Percentiles rank a stretch among this genome's conserved stretches.
Evolutionary conservation across 2,113 vertebrate genomes (phyloP).

Genomic region (Synodontis membranacea): DNA sequence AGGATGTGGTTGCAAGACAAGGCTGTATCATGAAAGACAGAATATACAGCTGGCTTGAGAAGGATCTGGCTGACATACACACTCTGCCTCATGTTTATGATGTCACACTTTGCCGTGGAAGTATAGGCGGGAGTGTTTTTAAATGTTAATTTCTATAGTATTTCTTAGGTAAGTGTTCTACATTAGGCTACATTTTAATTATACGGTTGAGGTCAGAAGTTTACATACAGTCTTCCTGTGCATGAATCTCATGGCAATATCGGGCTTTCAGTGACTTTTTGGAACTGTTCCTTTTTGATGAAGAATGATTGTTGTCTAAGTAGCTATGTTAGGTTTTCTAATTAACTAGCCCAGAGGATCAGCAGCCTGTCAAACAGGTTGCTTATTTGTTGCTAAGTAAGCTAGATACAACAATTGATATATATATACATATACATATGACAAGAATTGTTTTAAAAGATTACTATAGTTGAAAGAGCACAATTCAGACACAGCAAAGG

Average conservation of each 20-base stretch:
- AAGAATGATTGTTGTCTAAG: not conserved
- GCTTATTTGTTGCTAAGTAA: not conserved
- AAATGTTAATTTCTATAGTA: not conserved
- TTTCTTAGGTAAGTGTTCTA: not conserved
- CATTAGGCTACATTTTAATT: not conserved
- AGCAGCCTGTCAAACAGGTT: not conserved
- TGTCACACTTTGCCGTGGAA: not conserved
- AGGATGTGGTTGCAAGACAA: slow-evolving; percentile 21
- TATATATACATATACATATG: not conserved
- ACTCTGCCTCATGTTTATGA: not conserved
- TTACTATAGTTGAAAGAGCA: not conserved
- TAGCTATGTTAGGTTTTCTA: not conserved
- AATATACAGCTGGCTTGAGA: not conserved
- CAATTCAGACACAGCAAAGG: not conserved
- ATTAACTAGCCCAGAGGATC: not conserved
- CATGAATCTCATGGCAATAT: too few species aligned
- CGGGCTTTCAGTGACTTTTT: too few species aligned
- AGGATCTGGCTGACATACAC: not conserved
- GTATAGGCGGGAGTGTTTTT: not conserved
- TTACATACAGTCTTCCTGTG: too few species aligned
- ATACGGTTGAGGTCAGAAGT: too few species aligned
- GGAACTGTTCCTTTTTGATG: too few species aligned
- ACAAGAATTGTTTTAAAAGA: not conserved
- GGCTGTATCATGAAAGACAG: not conserved
- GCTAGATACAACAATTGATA: not conserved